phyloP scores from a whole-genome alignment of 1,140 invertebrate species.

The Amphibalanus amphitrite region DNA sequence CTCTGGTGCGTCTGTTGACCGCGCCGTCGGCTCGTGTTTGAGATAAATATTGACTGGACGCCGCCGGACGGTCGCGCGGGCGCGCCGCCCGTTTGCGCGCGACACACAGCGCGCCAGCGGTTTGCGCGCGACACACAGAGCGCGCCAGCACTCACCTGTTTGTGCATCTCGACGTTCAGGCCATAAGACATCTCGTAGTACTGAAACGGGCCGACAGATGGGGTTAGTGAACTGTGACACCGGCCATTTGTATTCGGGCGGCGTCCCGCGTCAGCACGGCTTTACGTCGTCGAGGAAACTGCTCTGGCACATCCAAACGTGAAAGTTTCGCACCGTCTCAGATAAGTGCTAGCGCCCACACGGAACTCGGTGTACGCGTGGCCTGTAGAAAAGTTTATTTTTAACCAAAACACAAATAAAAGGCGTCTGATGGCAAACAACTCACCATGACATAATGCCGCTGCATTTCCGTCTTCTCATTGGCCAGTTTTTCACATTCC shows the following conservation, averaged over 20 bases:
- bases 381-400: no score
- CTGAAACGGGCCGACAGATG: slow-evolving; percentile 33
- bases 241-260: no score
- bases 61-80: no score
- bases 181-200: slow-evolving; percentile 99
- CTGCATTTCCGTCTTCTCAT: slow-evolving; percentile 95
- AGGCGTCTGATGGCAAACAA: no score
- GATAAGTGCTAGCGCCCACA: no score
- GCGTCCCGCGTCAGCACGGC: no score
- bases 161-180: slow-evolving; percentile 98
- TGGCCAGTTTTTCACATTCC: slow-evolving; percentile 73
- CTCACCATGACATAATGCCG: slow-evolving; percentile 93
- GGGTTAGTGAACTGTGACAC: neutral
- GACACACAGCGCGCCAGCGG: neutral
- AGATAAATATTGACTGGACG: neutral
- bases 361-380: no score
- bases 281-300: no score
- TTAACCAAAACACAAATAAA: no score
- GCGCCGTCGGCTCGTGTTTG: neutral
- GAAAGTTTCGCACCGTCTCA: no score
- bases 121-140: neutral
- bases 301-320: no score
- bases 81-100: neutral
- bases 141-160: slow-evolving; percentile 60
- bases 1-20: neutral